These are phyloP conservation scores for Dolichallabes microphthalmus DNA, from an alignment of 2,113 vertebrate species.

Conservation along the genomic window DNA sequence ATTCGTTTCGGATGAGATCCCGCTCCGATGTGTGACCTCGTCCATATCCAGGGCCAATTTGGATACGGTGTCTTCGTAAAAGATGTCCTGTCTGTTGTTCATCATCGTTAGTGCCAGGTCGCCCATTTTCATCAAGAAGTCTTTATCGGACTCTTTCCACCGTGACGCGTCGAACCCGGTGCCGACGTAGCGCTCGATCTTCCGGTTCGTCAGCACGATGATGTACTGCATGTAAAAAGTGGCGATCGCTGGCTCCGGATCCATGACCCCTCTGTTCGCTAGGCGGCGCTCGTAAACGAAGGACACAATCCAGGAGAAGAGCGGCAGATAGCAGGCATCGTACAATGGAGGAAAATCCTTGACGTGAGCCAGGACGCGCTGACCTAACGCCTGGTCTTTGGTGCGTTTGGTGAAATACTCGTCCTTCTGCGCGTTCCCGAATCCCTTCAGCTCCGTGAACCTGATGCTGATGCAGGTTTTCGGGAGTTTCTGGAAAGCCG, in stretches of 20 bases:
- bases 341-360: slow-evolving; percentile 54
- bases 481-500: slow-evolving; percentile 62
- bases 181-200: slow-evolving; percentile 62
- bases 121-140: slow-evolving; percentile 55
- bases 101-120: slow-evolving; percentile 65
- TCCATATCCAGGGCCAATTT: slow-evolving; percentile 44
- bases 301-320: slow-evolving; percentile 70
- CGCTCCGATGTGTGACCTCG: slow-evolving; percentile 58
- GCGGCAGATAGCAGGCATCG: slow-evolving; percentile 63
- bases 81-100: slow-evolving; percentile 48
- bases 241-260: slow-evolving; percentile 57
- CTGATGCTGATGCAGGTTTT: slow-evolving; percentile 54
- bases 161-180: slow-evolving; percentile 35
- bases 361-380: slow-evolving; percentile 52
- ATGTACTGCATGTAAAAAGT: slow-evolving; percentile 62
- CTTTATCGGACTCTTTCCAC: slow-evolving; percentile 56
- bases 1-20: slow-evolving; percentile 62
- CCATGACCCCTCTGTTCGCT: not conserved
- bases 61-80: slow-evolving; percentile 60
- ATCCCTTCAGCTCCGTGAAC: slow-evolving; percentile 66
- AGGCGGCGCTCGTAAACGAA: slow-evolving; percentile 55
- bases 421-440: slow-evolving; percentile 65
- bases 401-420: slow-evolving; percentile 63
- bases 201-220: slow-evolving; percentile 66
- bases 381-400: not conserved